Conservation (phyloP, 37 sponge, comb jelly and placozoan species). For the Theonella swinhoei region DNA sequence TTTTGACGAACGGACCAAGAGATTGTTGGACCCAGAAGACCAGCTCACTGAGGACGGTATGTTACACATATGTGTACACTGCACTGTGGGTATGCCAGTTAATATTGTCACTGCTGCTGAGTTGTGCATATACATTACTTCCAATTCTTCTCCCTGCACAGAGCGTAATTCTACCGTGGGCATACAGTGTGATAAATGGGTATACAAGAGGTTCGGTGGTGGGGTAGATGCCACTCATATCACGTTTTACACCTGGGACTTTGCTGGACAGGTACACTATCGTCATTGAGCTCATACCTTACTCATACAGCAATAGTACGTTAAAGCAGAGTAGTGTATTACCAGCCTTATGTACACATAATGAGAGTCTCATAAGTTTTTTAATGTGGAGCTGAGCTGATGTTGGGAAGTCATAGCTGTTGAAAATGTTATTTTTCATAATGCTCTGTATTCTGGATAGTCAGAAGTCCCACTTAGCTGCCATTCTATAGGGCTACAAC, state of each 20-base stretch:
- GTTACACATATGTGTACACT: background rate
- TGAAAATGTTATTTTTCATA: too few species aligned
- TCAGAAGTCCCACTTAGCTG: too few species aligned
- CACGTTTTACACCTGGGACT: conserved; percentile 84
- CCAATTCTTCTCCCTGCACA: too few species aligned
- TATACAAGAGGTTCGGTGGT: background rate
- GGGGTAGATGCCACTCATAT: conserved; percentile 19
- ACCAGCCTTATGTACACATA: too few species aligned
- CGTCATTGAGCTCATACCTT: background rate
- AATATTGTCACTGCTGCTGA: background rate
- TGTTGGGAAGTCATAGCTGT: too few species aligned
- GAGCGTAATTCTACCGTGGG: conserved; percentile 63
- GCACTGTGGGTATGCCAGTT: background rate
- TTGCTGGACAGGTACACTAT: conserved; percentile 72
- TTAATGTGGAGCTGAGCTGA: background rate
- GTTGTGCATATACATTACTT: background rate
- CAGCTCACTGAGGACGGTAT: background rate
- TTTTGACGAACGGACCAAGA: conserved; percentile 19
- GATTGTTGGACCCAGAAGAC: background rate
- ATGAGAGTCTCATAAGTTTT: background rate
- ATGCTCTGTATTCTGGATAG: too few species aligned
- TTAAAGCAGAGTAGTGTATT: too few species aligned
- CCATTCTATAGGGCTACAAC: too few species aligned
- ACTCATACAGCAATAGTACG: too few species aligned
- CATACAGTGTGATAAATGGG: conserved; percentile 69